Base-by-base conservation (phyloP, 2,113 vertebrate genomes). In the Prinia subflava region DNA sequence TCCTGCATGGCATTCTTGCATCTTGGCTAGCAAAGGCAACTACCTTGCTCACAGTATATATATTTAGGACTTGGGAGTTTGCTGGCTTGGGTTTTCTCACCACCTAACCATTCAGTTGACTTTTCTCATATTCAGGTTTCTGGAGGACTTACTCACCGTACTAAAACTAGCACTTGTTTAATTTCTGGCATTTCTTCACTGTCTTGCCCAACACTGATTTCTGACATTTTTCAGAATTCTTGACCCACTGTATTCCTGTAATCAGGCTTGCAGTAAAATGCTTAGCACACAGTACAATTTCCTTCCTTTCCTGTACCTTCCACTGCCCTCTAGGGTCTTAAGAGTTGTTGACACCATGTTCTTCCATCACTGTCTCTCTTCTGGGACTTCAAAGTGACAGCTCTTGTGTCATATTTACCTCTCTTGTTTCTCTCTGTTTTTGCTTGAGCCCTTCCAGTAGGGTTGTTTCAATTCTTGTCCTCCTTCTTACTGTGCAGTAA, bases 141-240 rank as follows among this genome's bases (percentile, higher is more conserved):
- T 91, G 42, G 31, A 82, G 25, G 22, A 89, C 8, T 33, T 56
- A 49, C 7, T 53, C 14, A 49, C 27, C 7, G 2, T 53, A 60
- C 33, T 65, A 44, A 79, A 93, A 33, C 9, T 6, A 80, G 41
- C 11, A 44, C 18, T 75, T 75, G 21, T 84, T 87, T 74, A 47
- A 25, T 71, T 82, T 64, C 65, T 85, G 46, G 6, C 6, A 71
- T 96, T 96, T 95, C 92, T 93, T 85, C 90, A 92, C 37, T 76
- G 37, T 27, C 92, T 96, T 96, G 75, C 90, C 76, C 55, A 96
- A 96, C 55, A 33, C 15, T 76, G 44, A 83, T 93, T 96, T 87
- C 82, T 96, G 44, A 15, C 53, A 73, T 62, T 55, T 94, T 78
- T 75, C 27, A 23, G 47, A 82, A 87, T 55, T 67, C 77, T 78